These are phyloP conservation scores for Morpho achilles DNA, from an alignment of 2,888 invertebrate genomes.

Conservation along the genomic window DNA sequence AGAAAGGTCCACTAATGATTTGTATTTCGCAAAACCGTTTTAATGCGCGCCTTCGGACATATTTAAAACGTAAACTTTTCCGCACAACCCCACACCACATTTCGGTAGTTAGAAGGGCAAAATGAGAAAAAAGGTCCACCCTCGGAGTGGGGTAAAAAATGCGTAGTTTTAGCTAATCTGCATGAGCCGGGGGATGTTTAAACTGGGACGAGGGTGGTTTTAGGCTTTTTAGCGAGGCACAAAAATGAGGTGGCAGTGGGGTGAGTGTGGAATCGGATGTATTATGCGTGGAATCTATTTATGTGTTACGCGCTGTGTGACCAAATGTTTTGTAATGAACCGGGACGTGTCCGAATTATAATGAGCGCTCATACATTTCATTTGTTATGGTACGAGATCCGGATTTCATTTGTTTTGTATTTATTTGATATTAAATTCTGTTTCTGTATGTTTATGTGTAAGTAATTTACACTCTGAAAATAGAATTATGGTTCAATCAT, in stretches of 20 bases:
- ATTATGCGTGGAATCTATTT: constrained; percentile 77
- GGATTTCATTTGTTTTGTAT: background rate
- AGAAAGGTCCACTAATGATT: constrained; percentile 56
- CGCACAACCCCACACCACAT: constrained; percentile 50
- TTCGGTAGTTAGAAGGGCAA: constrained; percentile 68
- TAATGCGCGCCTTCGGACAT: constrained; percentile 77
- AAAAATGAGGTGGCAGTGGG: constrained; percentile 60
- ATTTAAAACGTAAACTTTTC: constrained; percentile 77
- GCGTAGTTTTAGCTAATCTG: constrained; percentile 84
- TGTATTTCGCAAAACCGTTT: constrained; percentile 65
- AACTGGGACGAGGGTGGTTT: constrained; percentile 61
- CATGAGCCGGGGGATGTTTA: constrained; percentile 66
- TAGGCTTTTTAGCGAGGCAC: constrained; percentile 77
- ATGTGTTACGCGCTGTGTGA: constrained; percentile 50
- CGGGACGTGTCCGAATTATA: constrained; percentile 17
- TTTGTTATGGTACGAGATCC: background rate
- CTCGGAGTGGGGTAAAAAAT: constrained; percentile 78
- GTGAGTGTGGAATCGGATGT: constrained; percentile 72
- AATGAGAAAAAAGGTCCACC: constrained; percentile 59
- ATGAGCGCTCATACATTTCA: background rate
- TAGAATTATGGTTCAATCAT: no score
- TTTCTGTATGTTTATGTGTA: no score
- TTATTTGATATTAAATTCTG: no score
- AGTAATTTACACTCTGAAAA: no score
- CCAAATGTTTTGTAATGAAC: constrained; percentile 28